Percentiles rank a stretch among this genome's conserved stretches.
phyloP scores from a whole-genome alignment of 1,140 invertebrate species.

The Drosophila tsacasi region DNA sequence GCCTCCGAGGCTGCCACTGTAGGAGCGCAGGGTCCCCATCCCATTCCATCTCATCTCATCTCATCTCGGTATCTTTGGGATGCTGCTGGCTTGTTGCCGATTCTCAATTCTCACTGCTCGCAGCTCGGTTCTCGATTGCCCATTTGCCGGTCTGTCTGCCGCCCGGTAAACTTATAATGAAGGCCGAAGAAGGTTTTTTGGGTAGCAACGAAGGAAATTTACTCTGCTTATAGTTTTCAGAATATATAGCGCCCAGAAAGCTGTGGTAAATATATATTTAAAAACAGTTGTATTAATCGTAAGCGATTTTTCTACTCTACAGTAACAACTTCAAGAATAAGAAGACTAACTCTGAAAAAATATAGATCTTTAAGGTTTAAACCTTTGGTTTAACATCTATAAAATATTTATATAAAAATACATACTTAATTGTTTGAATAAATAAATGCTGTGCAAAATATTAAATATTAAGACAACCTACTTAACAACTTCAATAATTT shows the following conservation, averaged over 20 bases:
- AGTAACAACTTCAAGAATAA: no score
- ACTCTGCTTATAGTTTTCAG: constrained; percentile 4
- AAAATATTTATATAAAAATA: no score
- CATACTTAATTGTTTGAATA: no score
- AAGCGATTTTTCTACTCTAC: no score
- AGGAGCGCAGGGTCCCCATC: constrained; percentile 29
- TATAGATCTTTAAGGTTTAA: no score
- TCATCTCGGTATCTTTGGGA: constrained; percentile 1
- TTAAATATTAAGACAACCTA: neutral
- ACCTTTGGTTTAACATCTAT: no score
- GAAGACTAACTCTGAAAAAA: no score
- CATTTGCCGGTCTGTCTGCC: constrained; percentile 52
- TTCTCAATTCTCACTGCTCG: constrained; percentile 18
- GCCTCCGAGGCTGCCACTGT: constrained; percentile 59
- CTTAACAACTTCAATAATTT: neutral
- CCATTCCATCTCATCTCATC: constrained; percentile 5
- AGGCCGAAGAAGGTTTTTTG: neutral
- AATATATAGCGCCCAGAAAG: no score
- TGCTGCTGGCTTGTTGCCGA: constrained; percentile 47
- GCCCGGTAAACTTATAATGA: constrained; percentile 66
- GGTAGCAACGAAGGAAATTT: constrained; percentile 1
- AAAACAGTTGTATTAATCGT: no score
- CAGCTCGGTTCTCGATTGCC: constrained; percentile 32
- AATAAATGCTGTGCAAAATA: no score
- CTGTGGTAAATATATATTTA: no score